phyloP scores from a whole-genome alignment of 1,140 invertebrate species.

The Zaprionus lachaisei region DNA sequence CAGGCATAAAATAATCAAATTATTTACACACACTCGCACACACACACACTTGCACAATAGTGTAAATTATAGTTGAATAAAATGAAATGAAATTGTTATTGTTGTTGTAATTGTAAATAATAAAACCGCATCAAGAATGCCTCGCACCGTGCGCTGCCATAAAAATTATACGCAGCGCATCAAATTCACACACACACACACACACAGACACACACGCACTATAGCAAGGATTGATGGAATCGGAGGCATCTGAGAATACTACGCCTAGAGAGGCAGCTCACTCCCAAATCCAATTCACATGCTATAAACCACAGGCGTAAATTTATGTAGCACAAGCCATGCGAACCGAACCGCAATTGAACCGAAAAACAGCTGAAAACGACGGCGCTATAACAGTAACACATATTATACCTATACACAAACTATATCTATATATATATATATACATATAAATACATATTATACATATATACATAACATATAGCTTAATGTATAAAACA shows the following conservation, averaged over 20 bases:
- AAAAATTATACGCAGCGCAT: conserved; percentile 79
- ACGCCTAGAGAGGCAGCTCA: not conserved
- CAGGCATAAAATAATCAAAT: conserved; percentile 81
- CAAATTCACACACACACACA: conserved; percentile 51
- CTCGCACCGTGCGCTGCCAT: conserved; percentile 47
- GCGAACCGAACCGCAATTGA: conserved; percentile 1
- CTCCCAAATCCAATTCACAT: conserved; percentile 11
- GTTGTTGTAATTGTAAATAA: conserved; percentile 77
- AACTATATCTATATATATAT: no score
- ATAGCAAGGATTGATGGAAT: conserved; percentile 55
- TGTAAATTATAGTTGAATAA: conserved; percentile 59
- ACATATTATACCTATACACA: not conserved
- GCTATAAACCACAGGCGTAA: conserved; percentile 76
- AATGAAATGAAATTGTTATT: conserved; percentile 38
- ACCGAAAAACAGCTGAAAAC: no score
- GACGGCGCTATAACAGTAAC: not conserved
- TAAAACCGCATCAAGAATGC: conserved; percentile 70
- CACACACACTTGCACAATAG: conserved; percentile 59
- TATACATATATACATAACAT: not conserved
- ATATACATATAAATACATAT: not conserved
- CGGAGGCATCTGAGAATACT: not conserved
- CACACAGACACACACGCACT: not conserved
- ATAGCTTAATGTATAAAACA: conserved; percentile 7
- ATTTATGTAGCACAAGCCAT: conserved; percentile 63
- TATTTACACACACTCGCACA: conserved; percentile 61